Percentiles rank a stretch among this genome's conserved stretches.
These are phyloP conservation scores for Boulengeromyrus knoepffleri DNA, from an alignment of 2,113 vertebrate species.

Conservation along the genomic window DNA sequence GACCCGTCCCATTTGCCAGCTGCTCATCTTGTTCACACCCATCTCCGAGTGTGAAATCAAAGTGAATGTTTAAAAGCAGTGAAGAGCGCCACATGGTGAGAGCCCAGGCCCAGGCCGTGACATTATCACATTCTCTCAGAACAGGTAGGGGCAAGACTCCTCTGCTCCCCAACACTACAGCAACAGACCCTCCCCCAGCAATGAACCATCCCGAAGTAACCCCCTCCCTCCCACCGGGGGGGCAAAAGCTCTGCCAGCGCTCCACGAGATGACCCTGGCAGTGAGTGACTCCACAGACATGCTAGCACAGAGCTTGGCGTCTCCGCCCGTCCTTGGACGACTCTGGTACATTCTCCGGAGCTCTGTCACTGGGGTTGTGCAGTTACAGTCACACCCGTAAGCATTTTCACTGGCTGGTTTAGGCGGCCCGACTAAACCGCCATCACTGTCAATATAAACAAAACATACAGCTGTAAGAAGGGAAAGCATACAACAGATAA, in stretches of 20 bases:
- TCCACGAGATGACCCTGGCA: background rate
- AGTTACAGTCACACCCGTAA: background rate
- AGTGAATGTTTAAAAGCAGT: background rate
- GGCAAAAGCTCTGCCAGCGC: background rate
- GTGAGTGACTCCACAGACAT: background rate
- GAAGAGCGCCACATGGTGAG: background rate
- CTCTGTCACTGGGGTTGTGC: background rate
- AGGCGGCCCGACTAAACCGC: background rate
- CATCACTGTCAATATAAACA: background rate
- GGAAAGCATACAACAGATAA: background rate
- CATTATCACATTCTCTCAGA: background rate
- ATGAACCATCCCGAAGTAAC: background rate
- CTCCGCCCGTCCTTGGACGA: background rate
- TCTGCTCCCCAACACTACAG: background rate
- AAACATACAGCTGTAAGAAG: background rate
- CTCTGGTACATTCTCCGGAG: background rate
- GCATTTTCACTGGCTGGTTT: background rate
- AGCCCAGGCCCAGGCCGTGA: background rate
- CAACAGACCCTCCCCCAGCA: background rate
- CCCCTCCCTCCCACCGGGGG: background rate
- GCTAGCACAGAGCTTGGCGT: background rate
- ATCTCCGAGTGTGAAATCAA: background rate
- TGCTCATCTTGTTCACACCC: background rate
- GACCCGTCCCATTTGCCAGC: background rate
- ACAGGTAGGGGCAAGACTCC: background rate